Base-by-base conservation (phyloP, 2,113 vertebrate genomes). In the Abramis brama region DNA sequence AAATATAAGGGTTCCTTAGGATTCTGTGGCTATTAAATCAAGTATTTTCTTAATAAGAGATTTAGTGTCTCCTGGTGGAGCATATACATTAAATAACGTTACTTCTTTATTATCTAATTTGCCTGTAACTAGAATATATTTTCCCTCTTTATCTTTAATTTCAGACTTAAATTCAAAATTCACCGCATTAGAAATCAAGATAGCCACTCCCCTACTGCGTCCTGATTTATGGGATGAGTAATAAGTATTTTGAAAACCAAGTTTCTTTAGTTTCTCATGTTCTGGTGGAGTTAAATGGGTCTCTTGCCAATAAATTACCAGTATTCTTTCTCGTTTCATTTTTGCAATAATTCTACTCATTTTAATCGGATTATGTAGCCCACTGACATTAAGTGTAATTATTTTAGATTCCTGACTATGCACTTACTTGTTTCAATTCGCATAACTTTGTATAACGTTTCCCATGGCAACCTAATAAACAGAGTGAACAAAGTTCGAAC, bases 291-390 rank as follows among this genome's bases (percentile, higher is more conserved):
- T 5, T 45, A 73, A 4, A 2, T 73, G 70, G 8, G 70, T 74
- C 71, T 74, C 39, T 21, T 47, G 71, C 39, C 71, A 74, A 47
- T 45, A 74, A 47, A 74, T 74, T 45, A 74, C 23, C 39, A 45
- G 39, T n/a, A 73, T 23, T 73, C 10, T 43, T 45, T 73, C 36
- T 43, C 11, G 9, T 74, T 74, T 74, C 39, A 74, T 71, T 71
- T 71, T 71, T 9, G 11, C 70, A 45, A 47, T 74, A 45, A 74
- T 74, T 74, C 11, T 74, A 2, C 71, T 74, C 39, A 23, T 74
- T 12, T 47, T 45, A 2, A 74, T 25, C 71, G 5, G 39, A 45
- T 45, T 74, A 74, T 74, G 71, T 45, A 15, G 3, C 10, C 71
- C 71, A 45, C 25, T 47, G 39, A 74, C 23, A 6, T 74, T 74